phyloP scores from a whole-genome alignment of 2,797 vertebrate species.

The Valencia hispanica region DNA sequence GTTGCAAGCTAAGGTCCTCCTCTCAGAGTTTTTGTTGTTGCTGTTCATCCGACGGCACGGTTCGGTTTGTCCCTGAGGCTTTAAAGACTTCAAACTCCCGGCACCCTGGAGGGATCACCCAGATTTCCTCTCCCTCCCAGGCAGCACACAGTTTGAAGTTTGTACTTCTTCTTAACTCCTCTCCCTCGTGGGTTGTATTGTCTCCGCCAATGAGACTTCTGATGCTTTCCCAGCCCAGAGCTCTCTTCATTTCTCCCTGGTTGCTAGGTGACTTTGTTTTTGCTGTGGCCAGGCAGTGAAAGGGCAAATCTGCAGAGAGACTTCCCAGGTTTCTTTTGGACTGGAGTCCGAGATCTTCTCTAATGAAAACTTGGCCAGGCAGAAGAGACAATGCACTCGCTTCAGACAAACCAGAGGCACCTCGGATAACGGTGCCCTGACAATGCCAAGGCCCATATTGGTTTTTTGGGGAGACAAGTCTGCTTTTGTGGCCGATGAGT shows the following conservation, averaged over 20 bases:
- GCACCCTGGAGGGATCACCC: slow-evolving; percentile 51
- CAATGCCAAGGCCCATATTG: slow-evolving; percentile 60
- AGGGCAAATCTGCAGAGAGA: slow-evolving; percentile 55
- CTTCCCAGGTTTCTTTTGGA: slow-evolving; percentile 37
- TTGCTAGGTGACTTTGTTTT: slow-evolving; percentile 78
- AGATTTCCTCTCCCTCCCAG: slow-evolving; percentile 32
- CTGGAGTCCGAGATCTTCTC: slow-evolving; percentile 54
- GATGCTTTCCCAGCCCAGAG: slow-evolving; percentile 53
- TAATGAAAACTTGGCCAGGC: slow-evolving; percentile 72
- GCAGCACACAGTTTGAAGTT: slow-evolving; percentile 48
- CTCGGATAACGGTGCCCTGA: slow-evolving; percentile 49
- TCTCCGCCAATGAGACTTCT: slow-evolving; percentile 30
- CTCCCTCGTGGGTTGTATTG: slow-evolving; percentile 10
- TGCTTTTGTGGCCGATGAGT: slow-evolving; percentile 54
- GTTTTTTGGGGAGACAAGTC: slow-evolving; percentile 57
- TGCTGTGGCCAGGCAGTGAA: slow-evolving; percentile 46
- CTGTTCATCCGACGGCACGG: slow-evolving; percentile 45
- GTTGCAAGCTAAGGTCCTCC: slow-evolving; percentile 15
- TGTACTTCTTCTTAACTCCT: slow-evolving; percentile 26
- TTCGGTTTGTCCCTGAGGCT: slow-evolving; percentile 28
- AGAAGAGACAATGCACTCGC: slow-evolving; percentile 65
- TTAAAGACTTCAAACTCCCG: slow-evolving; percentile 56
- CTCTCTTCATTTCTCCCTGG: slow-evolving; percentile 53
- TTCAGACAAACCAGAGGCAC: slow-evolving; percentile 44
- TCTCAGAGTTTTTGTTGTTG: slow-evolving; percentile 36